A percentile compares a stretch with the other conserved stretches of the same genome.
Conservation (phyloP, 2,797 vertebrate species). For the Anguilla obscura region DNA sequence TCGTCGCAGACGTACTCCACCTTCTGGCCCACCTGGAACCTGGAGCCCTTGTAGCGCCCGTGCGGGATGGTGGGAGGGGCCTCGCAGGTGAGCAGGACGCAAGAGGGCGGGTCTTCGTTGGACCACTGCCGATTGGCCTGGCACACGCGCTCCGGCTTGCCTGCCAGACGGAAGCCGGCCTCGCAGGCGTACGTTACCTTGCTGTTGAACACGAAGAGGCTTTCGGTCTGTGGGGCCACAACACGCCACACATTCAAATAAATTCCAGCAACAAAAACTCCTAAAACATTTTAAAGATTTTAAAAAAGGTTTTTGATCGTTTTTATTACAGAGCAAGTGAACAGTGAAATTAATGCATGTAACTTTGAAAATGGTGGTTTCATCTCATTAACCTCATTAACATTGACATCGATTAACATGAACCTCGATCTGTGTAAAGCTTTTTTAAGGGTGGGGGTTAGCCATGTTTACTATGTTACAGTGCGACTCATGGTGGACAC, state of each 20-base stretch:
- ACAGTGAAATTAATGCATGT: neutral
- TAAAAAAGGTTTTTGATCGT: neutral
- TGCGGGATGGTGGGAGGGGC: constrained; percentile 80
- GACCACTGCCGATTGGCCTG: constrained; percentile 94
- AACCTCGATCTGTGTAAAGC: neutral
- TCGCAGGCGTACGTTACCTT: constrained; percentile 83
- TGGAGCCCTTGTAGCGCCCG: constrained; percentile 77
- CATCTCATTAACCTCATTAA: neutral
- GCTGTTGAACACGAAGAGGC: constrained; percentile 80
- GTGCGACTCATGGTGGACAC: no score
- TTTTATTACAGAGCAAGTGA: neutral
- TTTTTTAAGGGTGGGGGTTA: neutral
- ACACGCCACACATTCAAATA: constrained; percentile 21
- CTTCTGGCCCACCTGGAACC: constrained; percentile 84
- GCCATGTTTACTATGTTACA: neutral
- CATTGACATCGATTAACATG: neutral
- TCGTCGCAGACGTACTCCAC: constrained; percentile 87
- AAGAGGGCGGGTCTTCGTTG: constrained; percentile 78
- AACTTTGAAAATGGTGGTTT: no score
- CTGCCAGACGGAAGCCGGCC: constrained; percentile 79
- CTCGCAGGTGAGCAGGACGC: constrained; percentile 83
- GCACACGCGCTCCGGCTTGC: constrained; percentile 80
- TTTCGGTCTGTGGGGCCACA: constrained; percentile 68
- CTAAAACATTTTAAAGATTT: neutral
- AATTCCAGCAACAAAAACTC: neutral